Conservation (phyloP, 2,797 vertebrate genomes). For the Takifugu rubripes region DNA sequence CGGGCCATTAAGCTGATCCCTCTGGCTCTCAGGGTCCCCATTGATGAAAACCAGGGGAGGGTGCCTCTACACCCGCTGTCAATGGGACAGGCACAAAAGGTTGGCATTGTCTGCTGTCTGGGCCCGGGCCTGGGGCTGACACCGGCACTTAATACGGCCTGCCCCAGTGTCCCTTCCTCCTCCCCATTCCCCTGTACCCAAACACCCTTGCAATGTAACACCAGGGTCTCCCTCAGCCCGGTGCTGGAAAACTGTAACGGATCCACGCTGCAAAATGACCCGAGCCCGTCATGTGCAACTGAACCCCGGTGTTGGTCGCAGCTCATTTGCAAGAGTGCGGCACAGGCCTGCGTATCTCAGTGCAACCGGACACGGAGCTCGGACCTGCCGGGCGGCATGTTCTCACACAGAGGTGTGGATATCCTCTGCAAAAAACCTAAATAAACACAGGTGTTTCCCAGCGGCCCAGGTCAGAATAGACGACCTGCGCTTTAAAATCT, state of each 20-base stretch:
- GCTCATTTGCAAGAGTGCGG: conserved; percentile 34
- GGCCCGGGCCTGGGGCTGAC: conserved; percentile 59
- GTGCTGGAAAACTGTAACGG: conserved; percentile 47
- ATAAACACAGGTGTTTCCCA: conserved; percentile 42
- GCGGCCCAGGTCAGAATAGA: conserved; percentile 36
- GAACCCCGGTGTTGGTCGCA: conserved; percentile 39
- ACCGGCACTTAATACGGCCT: conserved; percentile 64
- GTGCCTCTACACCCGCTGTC: conserved; percentile 68
- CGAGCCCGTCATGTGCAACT: conserved; percentile 53
- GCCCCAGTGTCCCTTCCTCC: conserved; percentile 31
- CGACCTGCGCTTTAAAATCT: neutral
- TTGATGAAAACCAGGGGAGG: conserved; percentile 68
- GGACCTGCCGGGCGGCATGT: conserved; percentile 50
- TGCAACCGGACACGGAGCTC: conserved; percentile 56
- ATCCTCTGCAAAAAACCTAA: conserved; percentile 58
- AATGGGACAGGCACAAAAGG: conserved; percentile 66
- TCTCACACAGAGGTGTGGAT: conserved; percentile 56
- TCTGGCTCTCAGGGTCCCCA: conserved; percentile 66
- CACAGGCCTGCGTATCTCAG: conserved; percentile 49
- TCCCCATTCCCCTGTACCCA: conserved; percentile 42
- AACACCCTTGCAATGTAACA: conserved; percentile 63
- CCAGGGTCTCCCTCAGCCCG: conserved; percentile 51
- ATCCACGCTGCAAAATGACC: conserved; percentile 47
- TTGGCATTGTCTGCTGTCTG: conserved; percentile 65
- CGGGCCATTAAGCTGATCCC: conserved; percentile 76